These are phyloP conservation scores for Nomada flava DNA, from an alignment of 2,888 invertebrate genomes.

Conservation along the genomic window DNA sequence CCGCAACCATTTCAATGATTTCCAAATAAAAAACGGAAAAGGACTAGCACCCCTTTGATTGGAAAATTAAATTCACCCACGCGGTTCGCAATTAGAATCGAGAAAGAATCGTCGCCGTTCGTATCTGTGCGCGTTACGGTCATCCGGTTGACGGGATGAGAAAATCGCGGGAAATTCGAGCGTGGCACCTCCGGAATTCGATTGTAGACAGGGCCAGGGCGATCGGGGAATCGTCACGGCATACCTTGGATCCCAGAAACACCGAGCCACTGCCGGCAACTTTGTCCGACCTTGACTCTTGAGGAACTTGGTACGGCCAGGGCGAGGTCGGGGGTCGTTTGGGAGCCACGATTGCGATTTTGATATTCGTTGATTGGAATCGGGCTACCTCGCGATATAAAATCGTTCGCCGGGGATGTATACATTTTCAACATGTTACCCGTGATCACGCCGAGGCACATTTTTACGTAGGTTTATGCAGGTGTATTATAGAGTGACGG, in stretches of 20 bases:
- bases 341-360: conserved; percentile 40
- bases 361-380: conserved; percentile 47
- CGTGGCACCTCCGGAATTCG: conserved; percentile 53
- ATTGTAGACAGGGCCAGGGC: conserved; percentile 49
- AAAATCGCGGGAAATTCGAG: conserved; percentile 62
- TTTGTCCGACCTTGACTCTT: conserved; percentile 63
- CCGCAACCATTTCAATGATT: too few relatives aligned
- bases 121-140: conserved; percentile 12
- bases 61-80: too few relatives aligned
- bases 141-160: conserved; percentile 32
- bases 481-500: too few relatives aligned
- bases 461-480: too few relatives aligned
- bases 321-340: conserved; percentile 7
- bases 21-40: too few relatives aligned
- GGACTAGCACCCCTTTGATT: too few relatives aligned
- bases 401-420: not conserved
- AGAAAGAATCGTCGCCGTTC: not conserved
- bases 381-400: conserved; percentile 18
- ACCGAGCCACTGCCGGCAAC: conserved; percentile 41
- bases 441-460: not conserved
- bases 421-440: conserved; percentile 6
- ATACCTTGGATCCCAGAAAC: conserved; percentile 59
- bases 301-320: conserved; percentile 40
- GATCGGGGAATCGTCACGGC: conserved; percentile 46
- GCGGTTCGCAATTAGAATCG: not conserved